phyloP scores from a whole-genome alignment of 2,888 invertebrate species.

The Mamestra brassicae region DNA sequence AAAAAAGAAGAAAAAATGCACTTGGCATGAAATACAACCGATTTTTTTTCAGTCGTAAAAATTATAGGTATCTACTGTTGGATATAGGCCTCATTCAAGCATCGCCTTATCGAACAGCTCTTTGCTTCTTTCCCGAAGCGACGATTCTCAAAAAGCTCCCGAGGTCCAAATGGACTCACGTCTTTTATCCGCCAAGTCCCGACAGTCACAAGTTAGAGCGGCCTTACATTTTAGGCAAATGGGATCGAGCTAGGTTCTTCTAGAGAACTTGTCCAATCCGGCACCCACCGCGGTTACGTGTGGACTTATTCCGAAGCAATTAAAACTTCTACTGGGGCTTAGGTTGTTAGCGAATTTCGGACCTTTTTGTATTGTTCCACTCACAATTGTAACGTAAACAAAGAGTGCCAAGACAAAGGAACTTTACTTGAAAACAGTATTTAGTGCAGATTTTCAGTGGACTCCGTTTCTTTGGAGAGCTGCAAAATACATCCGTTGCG shows the following conservation, averaged over 20 bases:
- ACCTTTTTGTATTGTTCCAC: constrained; percentile 85
- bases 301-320: constrained; percentile 85
- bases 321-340: constrained; percentile 84
- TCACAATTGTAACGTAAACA: constrained; percentile 85
- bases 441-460: constrained; percentile 82
- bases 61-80: too few relatives aligned
- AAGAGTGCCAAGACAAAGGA: constrained; percentile 84
- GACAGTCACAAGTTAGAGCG: constrained; percentile 43
- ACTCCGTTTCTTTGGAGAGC: constrained; percentile 74
- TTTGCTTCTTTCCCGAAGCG: not conserved
- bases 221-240: constrained; percentile 75
- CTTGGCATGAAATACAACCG: too few relatives aligned
- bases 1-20: too few relatives aligned
- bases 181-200: constrained; percentile 23
- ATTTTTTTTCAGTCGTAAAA: too few relatives aligned
- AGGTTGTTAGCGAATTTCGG: constrained; percentile 84
- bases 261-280: constrained; percentile 52
- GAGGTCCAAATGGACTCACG: constrained; percentile 3
- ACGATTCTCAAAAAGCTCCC: not conserved
- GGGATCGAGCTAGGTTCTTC: constrained; percentile 69
- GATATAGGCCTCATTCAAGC: not conserved
- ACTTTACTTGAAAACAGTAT: constrained; percentile 83
- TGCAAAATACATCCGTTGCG: constrained; percentile 76
- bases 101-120: not conserved
- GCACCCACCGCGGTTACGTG: constrained; percentile 58